Percentiles rank a stretch among this genome's conserved stretches.
Conservation (phyloP, 2,888 invertebrate genomes). For the Himalopsyche tibetana region DNA sequence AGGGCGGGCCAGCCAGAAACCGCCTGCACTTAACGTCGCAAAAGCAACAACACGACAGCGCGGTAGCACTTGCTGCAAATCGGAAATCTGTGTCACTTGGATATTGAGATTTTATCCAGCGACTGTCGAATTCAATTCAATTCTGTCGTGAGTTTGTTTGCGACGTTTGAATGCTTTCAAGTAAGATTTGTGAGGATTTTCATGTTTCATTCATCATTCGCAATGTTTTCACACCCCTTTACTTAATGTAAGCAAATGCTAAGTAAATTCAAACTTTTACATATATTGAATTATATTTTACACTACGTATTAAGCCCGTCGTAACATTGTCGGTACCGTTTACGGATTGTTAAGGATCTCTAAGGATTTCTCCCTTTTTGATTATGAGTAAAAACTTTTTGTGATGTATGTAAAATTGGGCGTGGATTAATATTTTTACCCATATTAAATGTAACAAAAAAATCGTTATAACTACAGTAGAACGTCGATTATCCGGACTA, state of each 20-base stretch:
- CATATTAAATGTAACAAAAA: too few species aligned
- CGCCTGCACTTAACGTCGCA: conserved; percentile 31
- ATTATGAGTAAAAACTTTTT: too few species aligned
- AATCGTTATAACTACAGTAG: too few species aligned
- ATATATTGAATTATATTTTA: too few species aligned
- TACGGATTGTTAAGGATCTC: too few species aligned
- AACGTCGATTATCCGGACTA: too few species aligned
- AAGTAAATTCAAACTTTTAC: not conserved
- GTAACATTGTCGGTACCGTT: too few species aligned
- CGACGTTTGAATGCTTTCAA: conserved; percentile 21
- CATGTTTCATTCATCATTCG: conserved; percentile 8
- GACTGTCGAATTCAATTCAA: not conserved
- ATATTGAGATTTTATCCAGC: conserved; percentile 25
- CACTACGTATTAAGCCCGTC: too few species aligned
- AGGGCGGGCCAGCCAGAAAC: not conserved
- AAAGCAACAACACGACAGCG: conserved; percentile 4
- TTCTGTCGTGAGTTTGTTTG: conserved; percentile 4
- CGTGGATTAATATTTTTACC: too few species aligned
- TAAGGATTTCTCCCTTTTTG: too few species aligned
- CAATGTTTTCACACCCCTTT: not conserved
- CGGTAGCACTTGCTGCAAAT: conserved; percentile 12
- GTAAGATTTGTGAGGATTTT: conserved; percentile 12
- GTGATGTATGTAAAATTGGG: too few species aligned
- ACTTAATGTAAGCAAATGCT: not conserved
- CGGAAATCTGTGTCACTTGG: conserved; percentile 15